Conservation (phyloP, 2,797 vertebrate genomes). For the Mico argentatus region DNA sequence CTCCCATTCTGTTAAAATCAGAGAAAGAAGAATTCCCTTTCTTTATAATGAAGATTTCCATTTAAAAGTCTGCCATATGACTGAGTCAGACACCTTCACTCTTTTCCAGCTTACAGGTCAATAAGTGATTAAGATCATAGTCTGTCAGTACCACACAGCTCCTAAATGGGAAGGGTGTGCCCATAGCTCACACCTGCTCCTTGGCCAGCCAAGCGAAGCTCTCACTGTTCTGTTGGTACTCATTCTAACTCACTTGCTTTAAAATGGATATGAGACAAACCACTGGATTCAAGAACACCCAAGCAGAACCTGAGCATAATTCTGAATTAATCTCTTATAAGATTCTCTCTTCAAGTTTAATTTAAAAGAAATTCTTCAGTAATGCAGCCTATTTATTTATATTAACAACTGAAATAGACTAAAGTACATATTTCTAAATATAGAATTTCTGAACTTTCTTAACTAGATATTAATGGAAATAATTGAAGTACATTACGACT, state of each 20-base stretch:
- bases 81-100: not conserved
- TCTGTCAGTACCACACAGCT: not conserved
- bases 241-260: not conserved
- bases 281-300: constrained; percentile 15
- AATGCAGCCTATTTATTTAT: constrained; percentile 3
- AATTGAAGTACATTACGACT: constrained; percentile 3
- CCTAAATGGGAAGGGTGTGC: fast-evolving
- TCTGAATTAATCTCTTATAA: constrained; percentile 43
- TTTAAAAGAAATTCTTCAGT: constrained; percentile 32
- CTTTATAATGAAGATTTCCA: not conserved
- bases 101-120: not conserved
- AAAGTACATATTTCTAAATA: constrained; percentile 48
- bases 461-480: constrained; percentile 39
- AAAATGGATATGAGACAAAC: not conserved
- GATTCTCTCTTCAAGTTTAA: constrained; percentile 41
- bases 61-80: not conserved
- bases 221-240: not conserved
- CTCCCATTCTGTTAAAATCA: not conserved
- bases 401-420: constrained; percentile 35
- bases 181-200: not conserved
- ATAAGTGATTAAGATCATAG: not conserved
- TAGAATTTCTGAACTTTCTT: constrained; percentile 43
- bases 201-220: not conserved
- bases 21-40: not conserved
- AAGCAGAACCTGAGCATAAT: constrained; percentile 2